These are phyloP conservation scores for Cynoglossus semilaevis DNA, from an alignment of 2,113 vertebrate species.

Conservation along the genomic window DNA sequence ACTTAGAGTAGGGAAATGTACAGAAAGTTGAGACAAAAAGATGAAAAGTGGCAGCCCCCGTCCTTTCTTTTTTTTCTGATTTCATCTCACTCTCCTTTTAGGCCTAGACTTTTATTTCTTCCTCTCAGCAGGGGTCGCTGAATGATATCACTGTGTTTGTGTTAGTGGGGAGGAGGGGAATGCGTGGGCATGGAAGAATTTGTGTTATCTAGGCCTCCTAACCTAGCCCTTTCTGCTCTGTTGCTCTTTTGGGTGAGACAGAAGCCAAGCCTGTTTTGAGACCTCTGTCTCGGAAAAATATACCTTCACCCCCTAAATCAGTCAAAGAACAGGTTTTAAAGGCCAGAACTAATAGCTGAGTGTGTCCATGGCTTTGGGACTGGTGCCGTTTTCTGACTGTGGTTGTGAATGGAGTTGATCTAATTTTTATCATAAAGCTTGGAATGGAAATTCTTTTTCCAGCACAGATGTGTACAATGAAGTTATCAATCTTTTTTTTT, in stretches of 20 bases:
- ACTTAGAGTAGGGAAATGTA: constrained; percentile 43
- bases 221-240: constrained; percentile 55
- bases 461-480: constrained; percentile 10
- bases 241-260: constrained; percentile 52
- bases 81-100: constrained; percentile 13
- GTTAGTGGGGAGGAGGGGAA: constrained; percentile 52
- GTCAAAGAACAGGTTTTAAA: constrained; percentile 27
- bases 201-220: constrained; percentile 64
- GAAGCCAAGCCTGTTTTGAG: constrained; percentile 58
- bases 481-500: not conserved
- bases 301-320: constrained; percentile 23
- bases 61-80: too few species aligned
- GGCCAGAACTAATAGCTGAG: not conserved
- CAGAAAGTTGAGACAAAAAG: constrained; percentile 32
- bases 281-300: constrained; percentile 40
- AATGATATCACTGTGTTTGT: constrained; percentile 67
- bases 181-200: constrained; percentile 68
- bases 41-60: constrained; percentile 16
- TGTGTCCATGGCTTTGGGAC: constrained; percentile 1
- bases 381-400: not conserved
- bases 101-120: constrained; percentile 47
- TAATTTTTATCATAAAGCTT: not conserved
- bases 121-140: constrained; percentile 52
- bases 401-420: not conserved
- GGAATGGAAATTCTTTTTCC: not conserved